Percentiles rank a stretch among this genome's conserved stretches.
phyloP scores from a whole-genome alignment of 2,888 invertebrate genomes.

The Callosobruchus maculatus region DNA sequence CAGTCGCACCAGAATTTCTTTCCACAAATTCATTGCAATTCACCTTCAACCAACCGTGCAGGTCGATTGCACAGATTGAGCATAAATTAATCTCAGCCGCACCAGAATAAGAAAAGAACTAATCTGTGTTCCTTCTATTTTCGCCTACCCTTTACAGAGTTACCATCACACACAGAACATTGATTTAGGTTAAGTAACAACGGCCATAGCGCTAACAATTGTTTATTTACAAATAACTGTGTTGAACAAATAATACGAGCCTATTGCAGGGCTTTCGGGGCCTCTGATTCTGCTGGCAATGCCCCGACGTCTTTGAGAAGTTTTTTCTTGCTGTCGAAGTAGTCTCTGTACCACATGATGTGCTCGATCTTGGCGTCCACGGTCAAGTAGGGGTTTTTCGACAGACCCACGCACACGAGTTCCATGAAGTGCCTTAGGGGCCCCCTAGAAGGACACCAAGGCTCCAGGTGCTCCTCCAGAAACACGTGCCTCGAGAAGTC shows the following conservation, averaged over 20 bases:
- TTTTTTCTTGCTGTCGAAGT: conserved; percentile 77
- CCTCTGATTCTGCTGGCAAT: conserved; percentile 40
- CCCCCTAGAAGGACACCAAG: conserved; percentile 86
- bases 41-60: no score
- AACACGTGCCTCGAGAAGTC: conserved; percentile 95
- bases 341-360: conserved; percentile 87
- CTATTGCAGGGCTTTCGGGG: neutral
- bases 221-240: neutral
- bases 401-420: conserved; percentile 86
- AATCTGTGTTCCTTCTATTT: no score
- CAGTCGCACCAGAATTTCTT: no score
- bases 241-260: neutral
- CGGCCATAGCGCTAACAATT: neutral
- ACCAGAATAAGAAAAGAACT: no score
- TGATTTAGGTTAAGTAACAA: no score
- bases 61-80: no score
- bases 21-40: no score
- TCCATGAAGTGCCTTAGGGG: conserved; percentile 98
- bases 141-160: no score
- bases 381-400: conserved; percentile 90
- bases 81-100: no score
- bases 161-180: no score
- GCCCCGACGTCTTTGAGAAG: conserved; percentile 65
- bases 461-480: conserved; percentile 78
- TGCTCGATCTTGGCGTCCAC: conserved; percentile 84